Conservation (phyloP, 2,113 vertebrate species). For the Sander vitreus region DNA sequence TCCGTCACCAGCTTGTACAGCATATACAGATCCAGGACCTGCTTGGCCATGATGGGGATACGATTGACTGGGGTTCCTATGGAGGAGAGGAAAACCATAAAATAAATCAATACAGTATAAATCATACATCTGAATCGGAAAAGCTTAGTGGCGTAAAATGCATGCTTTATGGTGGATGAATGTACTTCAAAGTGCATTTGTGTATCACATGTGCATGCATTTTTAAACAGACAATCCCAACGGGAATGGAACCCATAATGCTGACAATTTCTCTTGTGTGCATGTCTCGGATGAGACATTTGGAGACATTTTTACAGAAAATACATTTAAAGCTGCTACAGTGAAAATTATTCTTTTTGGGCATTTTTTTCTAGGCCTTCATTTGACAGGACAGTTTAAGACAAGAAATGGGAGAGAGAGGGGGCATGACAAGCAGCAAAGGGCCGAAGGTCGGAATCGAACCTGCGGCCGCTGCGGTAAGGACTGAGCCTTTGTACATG, state of each 20-base stretch:
- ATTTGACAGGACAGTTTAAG: no score
- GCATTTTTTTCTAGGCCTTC: no score
- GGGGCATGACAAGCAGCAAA: no score
- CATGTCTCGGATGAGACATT: background rate
- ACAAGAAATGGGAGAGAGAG: no score
- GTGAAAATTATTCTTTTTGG: constrained; percentile 7
- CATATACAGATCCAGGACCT: constrained; percentile 96
- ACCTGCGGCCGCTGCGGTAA: no score
- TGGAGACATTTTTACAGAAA: no score
- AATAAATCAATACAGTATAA: constrained; percentile 16
- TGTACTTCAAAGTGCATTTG: constrained; percentile 16
- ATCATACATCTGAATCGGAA: background rate
- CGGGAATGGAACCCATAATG: constrained; percentile 4
- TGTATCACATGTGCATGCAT: constrained; percentile 13
- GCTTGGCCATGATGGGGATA: constrained; percentile 99
- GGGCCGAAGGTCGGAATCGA: no score
- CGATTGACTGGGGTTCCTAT: constrained; percentile 96
- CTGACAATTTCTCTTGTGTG: constrained; percentile 1
- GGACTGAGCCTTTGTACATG: no score
- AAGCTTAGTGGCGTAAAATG: constrained; percentile 1
- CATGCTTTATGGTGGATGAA: constrained; percentile 16
- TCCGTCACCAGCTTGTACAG: constrained; percentile 98
- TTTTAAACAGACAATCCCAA: constrained; percentile 10
- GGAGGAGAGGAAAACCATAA: constrained; percentile 12
- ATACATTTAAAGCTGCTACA: constrained; percentile 11